Conservation (phyloP, 1,140 invertebrate species). For the Diachasmimorpha longicaudata region DNA sequence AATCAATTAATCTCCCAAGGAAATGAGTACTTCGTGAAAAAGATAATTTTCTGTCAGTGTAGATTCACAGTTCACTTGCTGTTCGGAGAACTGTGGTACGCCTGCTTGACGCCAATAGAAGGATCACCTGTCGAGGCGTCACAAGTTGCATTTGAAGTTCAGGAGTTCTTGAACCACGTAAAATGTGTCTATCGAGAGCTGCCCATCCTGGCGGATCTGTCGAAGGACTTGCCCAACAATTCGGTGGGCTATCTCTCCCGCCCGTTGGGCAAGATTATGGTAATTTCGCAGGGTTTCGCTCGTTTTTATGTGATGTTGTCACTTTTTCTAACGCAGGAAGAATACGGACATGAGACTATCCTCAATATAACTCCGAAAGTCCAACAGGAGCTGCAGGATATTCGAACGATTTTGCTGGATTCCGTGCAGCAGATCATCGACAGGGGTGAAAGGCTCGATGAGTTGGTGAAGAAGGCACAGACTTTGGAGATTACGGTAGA, state of each 20-base stretch:
- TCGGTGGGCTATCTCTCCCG: slow-evolving; percentile 38
- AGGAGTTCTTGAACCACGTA: slow-evolving; percentile 42
- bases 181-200: slow-evolving; percentile 44
- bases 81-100: slow-evolving; percentile 42
- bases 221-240: slow-evolving; percentile 36
- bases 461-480: slow-evolving; percentile 46
- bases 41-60: neutral
- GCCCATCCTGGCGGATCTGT: slow-evolving; percentile 44
- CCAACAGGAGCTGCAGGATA: slow-evolving; percentile 39
- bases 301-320: neutral
- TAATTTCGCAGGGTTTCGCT: slow-evolving; percentile 26
- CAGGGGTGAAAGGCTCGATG: slow-evolving; percentile 46
- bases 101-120: slow-evolving; percentile 39
- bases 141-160: slow-evolving; percentile 28
- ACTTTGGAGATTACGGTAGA: slow-evolving; percentile 45
- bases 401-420: slow-evolving; percentile 41
- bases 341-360: slow-evolving; percentile 38
- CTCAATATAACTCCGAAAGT: slow-evolving; percentile 7
- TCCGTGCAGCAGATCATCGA: slow-evolving; percentile 47
- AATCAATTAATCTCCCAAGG: too few relatives aligned
- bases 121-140: slow-evolving; percentile 31
- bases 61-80: slow-evolving; percentile 46
- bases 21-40: too few relatives aligned
- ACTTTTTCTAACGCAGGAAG: neutral
- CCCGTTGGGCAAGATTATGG: slow-evolving; percentile 43